Evolutionary conservation across 2,797 vertebrate species (phyloP), one percentile per base, ranked within the genome.

Genomic region (Chelon labrosus): DNA sequence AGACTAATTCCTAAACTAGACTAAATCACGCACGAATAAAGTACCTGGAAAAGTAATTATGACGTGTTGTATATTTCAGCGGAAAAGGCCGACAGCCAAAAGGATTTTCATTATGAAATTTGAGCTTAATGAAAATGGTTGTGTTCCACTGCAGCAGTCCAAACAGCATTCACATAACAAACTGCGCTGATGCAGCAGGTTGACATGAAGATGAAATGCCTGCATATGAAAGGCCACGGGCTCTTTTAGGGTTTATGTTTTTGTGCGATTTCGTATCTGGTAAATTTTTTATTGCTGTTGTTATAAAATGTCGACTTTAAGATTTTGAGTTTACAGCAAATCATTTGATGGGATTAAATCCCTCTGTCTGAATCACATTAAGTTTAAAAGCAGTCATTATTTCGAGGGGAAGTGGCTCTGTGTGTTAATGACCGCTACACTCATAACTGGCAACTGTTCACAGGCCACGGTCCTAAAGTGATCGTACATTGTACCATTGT

Each of bases 401-500:
- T 79, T 77, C 14, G 54, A 75, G 7, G 20, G 54, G 25, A 72
- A 71, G 25, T 68, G 66, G 46, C 14, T 54, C 12, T 42, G 54
- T 62, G 57, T 54, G 66, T 68, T 78, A 79, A 79, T 77, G 82
- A 59, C 62, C 13, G 0, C 57, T 75, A 57, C 64, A 68, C 37
- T 79, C 59, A 65, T 37, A 47, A 13, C 76, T 81, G 83, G 84
- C 74, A 76, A 6, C 50, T 37, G 52, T 73, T 83, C 71, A 82
- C 72, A 85, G 71, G 50, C 72, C 55, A 16, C 14, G 14, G 54
- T 62, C 41, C 62, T 75, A 65, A 72, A 79, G 56, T 79, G 65
- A 81, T 89, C 68, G 65, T 58, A 52, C 82, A 70, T 62, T 83
- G 79, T 80, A 82, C 67, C 69, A 35, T 75, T 83, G 80, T 89